These are phyloP conservation scores for Nysson spinosus DNA, from an alignment of 2,888 invertebrate genomes.

Conservation along the genomic window DNA sequence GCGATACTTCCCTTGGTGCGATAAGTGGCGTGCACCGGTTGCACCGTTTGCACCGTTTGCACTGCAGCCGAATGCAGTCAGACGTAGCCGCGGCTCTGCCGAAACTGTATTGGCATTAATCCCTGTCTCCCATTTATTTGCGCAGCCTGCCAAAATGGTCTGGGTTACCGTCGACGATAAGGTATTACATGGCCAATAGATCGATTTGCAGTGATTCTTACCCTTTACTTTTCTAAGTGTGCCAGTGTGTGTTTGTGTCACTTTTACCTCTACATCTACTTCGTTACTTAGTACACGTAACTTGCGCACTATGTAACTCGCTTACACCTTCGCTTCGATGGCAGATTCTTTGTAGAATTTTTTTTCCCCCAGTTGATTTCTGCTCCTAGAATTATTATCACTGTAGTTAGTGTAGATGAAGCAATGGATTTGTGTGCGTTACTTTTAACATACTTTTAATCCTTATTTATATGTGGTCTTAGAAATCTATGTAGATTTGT, in stretches of 20 bases:
- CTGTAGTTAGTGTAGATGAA: too few species aligned
- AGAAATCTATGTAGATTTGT: too few species aligned
- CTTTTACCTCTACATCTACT: background rate
- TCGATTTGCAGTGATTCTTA: conserved; percentile 13
- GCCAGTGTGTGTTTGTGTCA: background rate
- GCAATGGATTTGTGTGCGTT: too few species aligned
- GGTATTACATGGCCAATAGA: conserved; percentile 61
- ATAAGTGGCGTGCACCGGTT: conserved; percentile 21
- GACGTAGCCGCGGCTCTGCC: conserved; percentile 24
- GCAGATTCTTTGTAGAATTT: too few species aligned
- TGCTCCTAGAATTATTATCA: too few species aligned
- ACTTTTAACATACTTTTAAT: too few species aligned
- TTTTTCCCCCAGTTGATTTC: too few species aligned
- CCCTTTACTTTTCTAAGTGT: background rate
- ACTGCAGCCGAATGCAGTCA: conserved; percentile 18
- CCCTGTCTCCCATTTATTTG: conserved; percentile 73
- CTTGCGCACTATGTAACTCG: too few species aligned
- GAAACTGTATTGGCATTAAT: conserved; percentile 62
- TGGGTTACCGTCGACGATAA: conserved; percentile 75
- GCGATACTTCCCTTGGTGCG: conserved; percentile 26
- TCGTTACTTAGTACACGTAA: background rate
- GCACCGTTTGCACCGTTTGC: conserved; percentile 10
- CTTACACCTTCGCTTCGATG: too few species aligned
- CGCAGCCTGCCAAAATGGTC: conserved; percentile 76
- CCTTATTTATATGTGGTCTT: too few species aligned